Conservation (phyloP, 2,797 vertebrate species). For the Pipistrellus nathusii region DNA sequence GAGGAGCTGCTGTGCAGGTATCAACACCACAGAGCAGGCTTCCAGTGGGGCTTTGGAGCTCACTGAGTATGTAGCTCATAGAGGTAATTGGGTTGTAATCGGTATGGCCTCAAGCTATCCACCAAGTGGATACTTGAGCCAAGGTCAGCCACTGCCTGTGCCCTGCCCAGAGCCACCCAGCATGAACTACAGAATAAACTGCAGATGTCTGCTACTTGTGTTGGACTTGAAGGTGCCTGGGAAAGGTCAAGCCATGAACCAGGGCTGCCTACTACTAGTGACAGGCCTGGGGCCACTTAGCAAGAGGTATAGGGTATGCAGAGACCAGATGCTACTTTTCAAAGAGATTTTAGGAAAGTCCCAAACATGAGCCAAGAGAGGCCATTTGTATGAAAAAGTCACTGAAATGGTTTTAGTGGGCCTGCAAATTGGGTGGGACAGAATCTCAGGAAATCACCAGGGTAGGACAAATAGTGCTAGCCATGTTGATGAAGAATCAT, state of each 20-base stretch:
- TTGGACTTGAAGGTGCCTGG: background rate
- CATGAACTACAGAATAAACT: background rate
- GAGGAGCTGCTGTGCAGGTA: background rate
- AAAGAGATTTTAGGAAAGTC: background rate
- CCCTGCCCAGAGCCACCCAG: background rate
- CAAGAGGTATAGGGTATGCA: background rate
- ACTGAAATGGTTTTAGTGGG: background rate
- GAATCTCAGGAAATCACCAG: background rate
- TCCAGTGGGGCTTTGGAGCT: background rate
- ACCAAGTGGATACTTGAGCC: background rate
- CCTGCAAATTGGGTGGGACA: background rate
- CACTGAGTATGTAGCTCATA: background rate
- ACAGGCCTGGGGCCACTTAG: background rate
- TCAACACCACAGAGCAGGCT: background rate
- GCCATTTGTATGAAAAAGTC: background rate
- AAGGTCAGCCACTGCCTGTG: background rate
- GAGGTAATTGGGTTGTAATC: background rate
- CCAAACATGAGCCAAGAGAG: background rate
- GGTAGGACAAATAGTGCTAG: background rate
- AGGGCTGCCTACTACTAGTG: background rate
- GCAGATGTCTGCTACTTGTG: background rate
- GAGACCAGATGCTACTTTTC: background rate
- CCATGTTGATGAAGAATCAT: background rate
- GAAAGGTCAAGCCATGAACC: background rate
- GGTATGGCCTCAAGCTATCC: background rate